phyloP scores from a whole-genome alignment of 2,113 vertebrate species.

The Psophia crepitans region DNA sequence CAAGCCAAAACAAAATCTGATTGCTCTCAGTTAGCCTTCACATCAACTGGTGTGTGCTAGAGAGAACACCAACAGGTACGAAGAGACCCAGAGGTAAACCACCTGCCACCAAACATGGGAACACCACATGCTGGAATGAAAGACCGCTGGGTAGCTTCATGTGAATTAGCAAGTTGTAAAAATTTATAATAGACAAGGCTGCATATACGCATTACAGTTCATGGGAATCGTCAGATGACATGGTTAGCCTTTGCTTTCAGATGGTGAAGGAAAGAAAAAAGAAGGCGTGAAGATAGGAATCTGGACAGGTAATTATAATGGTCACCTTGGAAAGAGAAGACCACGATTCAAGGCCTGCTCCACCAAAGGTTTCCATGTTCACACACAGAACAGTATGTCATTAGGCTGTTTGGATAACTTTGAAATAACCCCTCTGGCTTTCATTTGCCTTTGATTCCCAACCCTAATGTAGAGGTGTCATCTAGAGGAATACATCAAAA shows the following conservation, averaged over 20 bases:
- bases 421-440: background rate
- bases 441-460: background rate
- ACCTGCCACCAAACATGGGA: background rate
- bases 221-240: background rate
- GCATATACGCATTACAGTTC: background rate
- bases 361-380: background rate
- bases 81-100: background rate
- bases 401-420: background rate
- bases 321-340: background rate
- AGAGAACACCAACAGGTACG: background rate
- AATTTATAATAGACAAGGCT: background rate
- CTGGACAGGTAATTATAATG: background rate
- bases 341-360: background rate
- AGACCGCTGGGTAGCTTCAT: background rate
- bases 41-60: background rate
- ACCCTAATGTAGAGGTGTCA: background rate
- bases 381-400: background rate
- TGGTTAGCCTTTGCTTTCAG: background rate
- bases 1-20: background rate
- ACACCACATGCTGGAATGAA: background rate
- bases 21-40: background rate
- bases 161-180: background rate
- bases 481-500: background rate
- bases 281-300: background rate
- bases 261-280: background rate